Base-by-base conservation (phyloP, 2,888 invertebrate species). In the Lepidocyrtinus sp. region DNA sequence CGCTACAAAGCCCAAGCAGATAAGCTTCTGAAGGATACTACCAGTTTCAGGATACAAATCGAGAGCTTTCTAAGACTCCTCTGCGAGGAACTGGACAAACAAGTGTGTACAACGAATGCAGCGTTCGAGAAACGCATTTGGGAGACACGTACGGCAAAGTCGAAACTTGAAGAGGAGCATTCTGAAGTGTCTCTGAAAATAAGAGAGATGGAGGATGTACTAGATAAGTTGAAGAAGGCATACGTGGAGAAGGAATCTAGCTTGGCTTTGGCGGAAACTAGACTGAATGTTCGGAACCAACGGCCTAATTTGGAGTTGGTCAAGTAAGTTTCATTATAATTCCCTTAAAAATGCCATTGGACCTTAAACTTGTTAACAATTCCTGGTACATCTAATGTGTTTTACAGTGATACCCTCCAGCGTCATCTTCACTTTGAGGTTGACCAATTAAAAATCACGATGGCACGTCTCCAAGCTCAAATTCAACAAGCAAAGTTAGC, bases 241-340 rank as follows among this genome's bases (percentile, higher is more conserved):
- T 64, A 70, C 50, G 27, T 70, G n/a, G 80, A 81, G 26, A 83
- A 75, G 45, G 77, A 83, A 27, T 75, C 79, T 12, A 63, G 73
- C 15, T 36, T 76, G 21, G 81, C 76, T 19, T 64, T 83, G 25
- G 67, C 80, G 2, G 75, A 81, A 55, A 77, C 80, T 0, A 68
- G 83, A 45, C 15, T 83, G 59, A 63, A 27, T 7, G 46, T 81
- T 36, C 9, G 83, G 67, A 65, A 65, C 21, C 27, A 17, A 25
- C 55, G 83, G 22, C 83, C 83, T 2, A 83, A 83, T 63, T 59
- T 77, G 21, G 83, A 83, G 50, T 59, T 81, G 22, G 83, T 83
- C 62, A 82, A 75, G 82, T 82, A 74, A 45, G 36, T 45, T 45
- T 17, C 22, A 63, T 63, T 45, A 63, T 63, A 1, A 45, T n/a